These are phyloP conservation scores for Drosophila arizonae DNA, from an alignment of 1,140 invertebrate species.

Conservation along the genomic window DNA sequence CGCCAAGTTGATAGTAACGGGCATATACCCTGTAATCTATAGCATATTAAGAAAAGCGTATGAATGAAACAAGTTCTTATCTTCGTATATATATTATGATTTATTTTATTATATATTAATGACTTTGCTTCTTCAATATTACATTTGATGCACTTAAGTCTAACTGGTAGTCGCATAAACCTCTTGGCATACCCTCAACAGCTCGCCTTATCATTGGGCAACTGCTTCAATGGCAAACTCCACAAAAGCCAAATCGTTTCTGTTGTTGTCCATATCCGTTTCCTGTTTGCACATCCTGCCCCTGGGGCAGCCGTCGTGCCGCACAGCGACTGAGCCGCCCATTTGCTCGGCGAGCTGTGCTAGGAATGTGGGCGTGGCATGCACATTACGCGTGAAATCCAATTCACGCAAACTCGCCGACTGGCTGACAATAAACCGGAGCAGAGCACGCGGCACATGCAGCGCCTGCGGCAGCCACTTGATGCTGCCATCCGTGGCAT, in stretches of 20 bases:
- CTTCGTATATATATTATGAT: neutral
- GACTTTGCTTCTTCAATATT: too few species aligned
- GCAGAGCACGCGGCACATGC: conserved; percentile 53
- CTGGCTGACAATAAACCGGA: conserved; percentile 56
- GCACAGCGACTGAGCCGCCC: conserved; percentile 34
- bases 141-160: neutral
- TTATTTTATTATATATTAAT: too few species aligned
- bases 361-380: conserved; percentile 69
- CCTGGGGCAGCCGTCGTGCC: conserved; percentile 51
- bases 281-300: conserved; percentile 9
- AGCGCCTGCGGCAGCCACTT: conserved; percentile 70
- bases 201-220: conserved; percentile 53
- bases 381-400: conserved; percentile 70
- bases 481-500: conserved; percentile 64
- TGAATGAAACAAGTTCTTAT: neutral
- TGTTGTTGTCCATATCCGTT: conserved; percentile 27
- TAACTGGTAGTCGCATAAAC: conserved; percentile 11
- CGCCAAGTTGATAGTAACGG: neutral
- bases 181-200: neutral
- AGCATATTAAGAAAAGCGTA: too few species aligned
- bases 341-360: conserved; percentile 43
- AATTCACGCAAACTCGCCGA: conserved; percentile 58
- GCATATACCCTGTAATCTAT: neutral
- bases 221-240: conserved; percentile 57
- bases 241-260: conserved; percentile 69